Percentiles rank a stretch among this genome's conserved stretches.
These are phyloP conservation scores for Conger conger DNA, from an alignment of 2,113 vertebrate genomes.

Conservation along the genomic window DNA sequence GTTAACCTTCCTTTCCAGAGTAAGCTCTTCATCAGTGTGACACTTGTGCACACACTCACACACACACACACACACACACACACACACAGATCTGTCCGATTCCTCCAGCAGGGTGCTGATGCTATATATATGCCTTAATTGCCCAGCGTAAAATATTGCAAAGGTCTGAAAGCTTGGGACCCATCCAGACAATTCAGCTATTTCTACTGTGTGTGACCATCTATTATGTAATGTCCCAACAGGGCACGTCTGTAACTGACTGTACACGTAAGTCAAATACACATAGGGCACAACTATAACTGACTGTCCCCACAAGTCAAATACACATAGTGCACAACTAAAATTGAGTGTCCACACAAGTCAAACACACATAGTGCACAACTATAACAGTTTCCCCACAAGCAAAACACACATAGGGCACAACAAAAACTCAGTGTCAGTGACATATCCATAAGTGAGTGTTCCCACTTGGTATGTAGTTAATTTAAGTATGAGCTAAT, in stretches of 20 bases:
- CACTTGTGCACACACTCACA: not conserved
- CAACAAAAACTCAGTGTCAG: too few species aligned
- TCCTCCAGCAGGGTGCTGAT: not conserved
- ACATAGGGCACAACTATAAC: not conserved
- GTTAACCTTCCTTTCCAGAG: not conserved
- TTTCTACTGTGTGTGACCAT: not conserved
- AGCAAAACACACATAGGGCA: too few species aligned
- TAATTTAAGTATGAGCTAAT: too few species aligned
- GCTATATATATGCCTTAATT: constrained; percentile 31
- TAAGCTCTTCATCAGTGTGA: not conserved
- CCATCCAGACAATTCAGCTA: constrained; percentile 21
- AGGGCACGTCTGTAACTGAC: not conserved
- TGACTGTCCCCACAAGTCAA: not conserved
- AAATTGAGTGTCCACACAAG: too few species aligned
- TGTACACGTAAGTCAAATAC: not conserved
- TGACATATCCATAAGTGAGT: too few species aligned
- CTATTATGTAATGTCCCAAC: not conserved
- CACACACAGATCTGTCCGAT: not conserved
- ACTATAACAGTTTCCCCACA: too few species aligned
- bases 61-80: constrained; percentile 1
- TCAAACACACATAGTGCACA: too few species aligned
- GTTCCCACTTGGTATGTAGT: too few species aligned
- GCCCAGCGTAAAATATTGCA: constrained; percentile 23
- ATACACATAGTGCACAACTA: not conserved
- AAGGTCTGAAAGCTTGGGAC: constrained; percentile 29